A percentile compares a stretch with the other conserved stretches of the same genome.
Evolutionary conservation across 2,888 invertebrate genomes (phyloP).

Genomic region (Cerastoderma edule): DNA sequence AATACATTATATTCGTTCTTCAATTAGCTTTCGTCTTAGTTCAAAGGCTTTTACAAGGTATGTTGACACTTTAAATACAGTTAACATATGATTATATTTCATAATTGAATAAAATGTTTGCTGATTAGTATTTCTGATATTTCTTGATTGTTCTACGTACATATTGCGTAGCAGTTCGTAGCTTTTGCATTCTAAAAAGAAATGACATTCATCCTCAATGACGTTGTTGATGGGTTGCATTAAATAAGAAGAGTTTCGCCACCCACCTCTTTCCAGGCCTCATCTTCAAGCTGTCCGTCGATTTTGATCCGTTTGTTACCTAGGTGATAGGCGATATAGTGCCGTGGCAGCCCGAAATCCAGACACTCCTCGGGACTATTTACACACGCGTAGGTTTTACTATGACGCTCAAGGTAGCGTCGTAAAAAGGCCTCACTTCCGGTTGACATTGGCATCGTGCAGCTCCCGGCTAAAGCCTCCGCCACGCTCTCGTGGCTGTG

Average conservation of each 20-base stretch:
- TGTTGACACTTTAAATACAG: too few relatives aligned
- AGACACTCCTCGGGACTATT: constrained; percentile 27
- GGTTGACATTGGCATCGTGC: constrained; percentile 7
- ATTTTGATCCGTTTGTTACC: constrained; percentile 65
- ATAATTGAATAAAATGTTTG: too few relatives aligned
- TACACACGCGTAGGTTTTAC: constrained; percentile 34
- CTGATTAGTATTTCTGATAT: too few relatives aligned
- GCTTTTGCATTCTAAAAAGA: background rate
- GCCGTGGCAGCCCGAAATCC: constrained; percentile 58
- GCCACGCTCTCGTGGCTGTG: constrained; percentile 11
- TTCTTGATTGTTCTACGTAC: too few relatives aligned
- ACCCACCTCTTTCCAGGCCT: constrained; percentile 70
- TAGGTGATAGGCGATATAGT: constrained; percentile 71
- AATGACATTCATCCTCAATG: too few relatives aligned
- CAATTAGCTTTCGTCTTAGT: too few relatives aligned
- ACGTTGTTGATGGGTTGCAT: too few relatives aligned
- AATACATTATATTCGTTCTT: too few relatives aligned
- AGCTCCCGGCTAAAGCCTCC: constrained; percentile 23
- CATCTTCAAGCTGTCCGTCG: constrained; percentile 72
- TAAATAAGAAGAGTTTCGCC: background rate
- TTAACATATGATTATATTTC: too few relatives aligned
- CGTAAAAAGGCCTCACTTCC: constrained; percentile 30
- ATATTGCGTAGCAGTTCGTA: too few relatives aligned
- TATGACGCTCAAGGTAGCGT: constrained; percentile 37
- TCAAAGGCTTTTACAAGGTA: too few relatives aligned